Conservation (phyloP, 2,797 vertebrate genomes). For the Podarcis siculus region DNA sequence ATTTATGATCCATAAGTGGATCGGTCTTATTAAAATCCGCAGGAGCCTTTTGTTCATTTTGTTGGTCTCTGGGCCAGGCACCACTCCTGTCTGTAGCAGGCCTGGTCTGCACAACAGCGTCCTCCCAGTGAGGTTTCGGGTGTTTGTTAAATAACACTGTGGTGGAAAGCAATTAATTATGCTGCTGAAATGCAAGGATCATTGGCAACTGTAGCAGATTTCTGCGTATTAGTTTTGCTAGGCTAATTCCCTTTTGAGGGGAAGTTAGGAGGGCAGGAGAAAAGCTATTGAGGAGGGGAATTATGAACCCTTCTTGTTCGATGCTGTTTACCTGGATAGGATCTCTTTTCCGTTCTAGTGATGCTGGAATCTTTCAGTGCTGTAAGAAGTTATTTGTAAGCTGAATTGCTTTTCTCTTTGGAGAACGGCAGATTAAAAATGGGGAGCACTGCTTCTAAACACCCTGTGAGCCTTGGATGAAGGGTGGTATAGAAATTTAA, state of each 20-base stretch:
- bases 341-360: conserved; percentile 19
- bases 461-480: too few relatives aligned
- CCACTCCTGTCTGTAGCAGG: conserved; percentile 21
- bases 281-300: not conserved
- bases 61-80: conserved; percentile 47
- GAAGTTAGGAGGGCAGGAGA: not conserved
- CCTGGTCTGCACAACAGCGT: conserved; percentile 25
- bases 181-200: conserved; percentile 7
- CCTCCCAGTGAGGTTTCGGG: conserved; percentile 32
- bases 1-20: conserved; percentile 67
- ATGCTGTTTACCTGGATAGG: not conserved
- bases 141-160: conserved; percentile 54
- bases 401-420: not conserved
- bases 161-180: conserved; percentile 50
- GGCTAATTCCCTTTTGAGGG: conserved; percentile 35
- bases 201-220: conserved; percentile 26
- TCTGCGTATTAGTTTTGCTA: conserved; percentile 27
- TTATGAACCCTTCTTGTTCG: conserved; percentile 15
- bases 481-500: too few relatives aligned
- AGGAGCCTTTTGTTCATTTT: conserved; percentile 64
- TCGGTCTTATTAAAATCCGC: conserved; percentile 70
- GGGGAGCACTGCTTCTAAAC: not conserved
- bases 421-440: conserved; percentile 2
- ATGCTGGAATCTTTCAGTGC: conserved; percentile 7
- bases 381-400: conserved; percentile 17